Evolutionary conservation across 1,140 invertebrate genomes (phyloP), one percentile per base, ranked within the genome.

Genomic region (Nasonia longicornis): DNA sequence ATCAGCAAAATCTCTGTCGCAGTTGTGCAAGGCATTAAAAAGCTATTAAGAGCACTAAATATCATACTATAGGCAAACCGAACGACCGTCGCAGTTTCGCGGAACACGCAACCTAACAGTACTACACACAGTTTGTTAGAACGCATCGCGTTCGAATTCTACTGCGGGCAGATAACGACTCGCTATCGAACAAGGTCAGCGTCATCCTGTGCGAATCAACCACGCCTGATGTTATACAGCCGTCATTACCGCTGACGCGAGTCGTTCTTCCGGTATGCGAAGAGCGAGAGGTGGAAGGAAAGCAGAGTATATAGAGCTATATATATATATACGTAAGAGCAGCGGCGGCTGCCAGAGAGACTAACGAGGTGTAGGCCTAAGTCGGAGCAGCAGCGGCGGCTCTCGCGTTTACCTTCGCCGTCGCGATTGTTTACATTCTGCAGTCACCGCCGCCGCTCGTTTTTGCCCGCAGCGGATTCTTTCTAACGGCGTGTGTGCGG

Each of bases 341-440:
- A 22, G 58, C 14, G 58, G 58, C 4, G 7, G 4, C 48, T 52
- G 14, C 14, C 6, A 20, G 16, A 58, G 52, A 16, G 45, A 20
- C 52, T 58, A 70, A 70, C 69, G 31, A 42, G 52, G 14, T 58
- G 16, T 58, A 20, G 35, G 12, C 29, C 31, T 38, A 70, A 70
- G 8, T 16, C 69, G 35, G 35, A 14, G 29, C 4, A 69, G 29
- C 52, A 16, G 67, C 31, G 20, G 26, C 26, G 26, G 26, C 31
- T 38, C 67, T 31, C 67, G 67, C 31, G 67, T 38, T 70, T 38
- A 29, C 69, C 69, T 31, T 38, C 66, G 45, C 16, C 52, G 52
- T 6, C n/a, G 0, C 64, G 42, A 73, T 73, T 73, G 71, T 73
- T 73, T 73, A 73, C 71, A 73, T 48, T 73, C 38, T 52, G 38